These are phyloP conservation scores for Agonum fuliginosum DNA, from an alignment of 2,888 invertebrate genomes.

Conservation along the genomic window DNA sequence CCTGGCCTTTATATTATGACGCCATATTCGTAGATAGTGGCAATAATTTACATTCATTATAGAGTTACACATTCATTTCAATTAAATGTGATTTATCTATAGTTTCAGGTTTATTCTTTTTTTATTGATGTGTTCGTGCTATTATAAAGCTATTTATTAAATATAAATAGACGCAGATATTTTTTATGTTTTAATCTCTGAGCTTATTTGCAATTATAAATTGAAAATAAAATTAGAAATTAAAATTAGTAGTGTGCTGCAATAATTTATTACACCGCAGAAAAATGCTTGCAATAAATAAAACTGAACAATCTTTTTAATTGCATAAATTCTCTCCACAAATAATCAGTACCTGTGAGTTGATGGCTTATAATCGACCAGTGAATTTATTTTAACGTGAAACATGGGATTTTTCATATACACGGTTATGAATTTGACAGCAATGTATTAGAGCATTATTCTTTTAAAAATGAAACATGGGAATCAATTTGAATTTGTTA, in stretches of 20 bases:
- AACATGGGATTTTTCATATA: too few relatives aligned
- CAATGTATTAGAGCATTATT: too few relatives aligned
- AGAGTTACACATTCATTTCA: too few relatives aligned
- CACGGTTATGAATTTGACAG: too few relatives aligned
- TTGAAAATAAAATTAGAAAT: slow-evolving; percentile 32
- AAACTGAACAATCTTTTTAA: too few relatives aligned
- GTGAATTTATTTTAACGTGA: too few relatives aligned
- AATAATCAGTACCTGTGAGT: too few relatives aligned
- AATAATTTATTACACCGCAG: background rate
- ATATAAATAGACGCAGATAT: slow-evolving; percentile 16
- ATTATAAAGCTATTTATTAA: background rate
- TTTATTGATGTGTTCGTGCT: background rate
- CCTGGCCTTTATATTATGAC: slow-evolving; percentile 6
- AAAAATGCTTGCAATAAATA: background rate
- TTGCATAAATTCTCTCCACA: too few relatives aligned
- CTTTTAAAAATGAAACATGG: too few relatives aligned
- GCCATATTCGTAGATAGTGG: background rate
- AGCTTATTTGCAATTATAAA: slow-evolving; percentile 37
- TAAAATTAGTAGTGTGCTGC: background rate
- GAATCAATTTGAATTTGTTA: too few relatives aligned
- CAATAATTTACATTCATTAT: slow-evolving; percentile 10
- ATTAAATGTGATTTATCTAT: slow-evolving; percentile 8
- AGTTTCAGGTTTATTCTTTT: too few relatives aligned
- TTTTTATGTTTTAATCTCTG: slow-evolving; percentile 22
- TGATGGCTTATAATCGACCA: too few relatives aligned